A percentile compares a stretch with the other conserved stretches of the same genome.
These are phyloP conservation scores for Holothuria glaberrima DNA, from an alignment of 35 echinoderm and acorn worm species.

Conservation along the genomic window DNA sequence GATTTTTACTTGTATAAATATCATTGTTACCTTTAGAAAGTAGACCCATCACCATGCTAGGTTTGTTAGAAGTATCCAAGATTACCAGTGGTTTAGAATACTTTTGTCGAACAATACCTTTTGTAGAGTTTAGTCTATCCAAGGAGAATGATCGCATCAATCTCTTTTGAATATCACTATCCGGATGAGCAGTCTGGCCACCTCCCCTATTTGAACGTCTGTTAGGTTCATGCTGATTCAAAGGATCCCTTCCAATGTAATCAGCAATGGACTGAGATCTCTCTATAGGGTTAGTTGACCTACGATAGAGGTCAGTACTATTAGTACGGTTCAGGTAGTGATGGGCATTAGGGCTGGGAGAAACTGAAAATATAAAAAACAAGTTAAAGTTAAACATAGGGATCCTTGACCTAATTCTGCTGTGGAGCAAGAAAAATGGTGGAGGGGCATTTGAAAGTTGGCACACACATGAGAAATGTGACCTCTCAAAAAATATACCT, in stretches of 20 bases:
- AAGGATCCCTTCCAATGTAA: conserved; percentile 34
- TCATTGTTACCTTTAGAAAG: too few species aligned
- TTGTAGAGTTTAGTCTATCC: conserved; percentile 21
- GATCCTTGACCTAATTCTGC: too few species aligned
- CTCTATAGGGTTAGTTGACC: conserved; percentile 7
- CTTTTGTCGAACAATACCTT: neutral
- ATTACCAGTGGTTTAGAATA: too few species aligned
- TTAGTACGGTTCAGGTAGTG: neutral
- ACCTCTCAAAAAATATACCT: too few species aligned
- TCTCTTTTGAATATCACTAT: conserved; percentile 13
- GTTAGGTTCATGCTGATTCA: neutral
- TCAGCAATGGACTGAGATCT: conserved; percentile 47
- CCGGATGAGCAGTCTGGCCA: neutral
- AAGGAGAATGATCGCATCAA: conserved; percentile 39
- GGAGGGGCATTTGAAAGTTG: too few species aligned
- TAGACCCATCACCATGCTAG: too few species aligned
- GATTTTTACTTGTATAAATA: too few species aligned
- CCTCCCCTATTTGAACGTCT: neutral
- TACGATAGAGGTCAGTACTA: conserved; percentile 14
- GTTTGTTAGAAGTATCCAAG: too few species aligned
- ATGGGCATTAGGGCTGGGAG: conserved; percentile 48
- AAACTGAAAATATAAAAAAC: conserved; percentile 43
- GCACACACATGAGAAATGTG: too few species aligned
- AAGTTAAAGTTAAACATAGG: neutral
- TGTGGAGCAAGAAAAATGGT: too few species aligned